Conservation (phyloP, 2,113 vertebrate genomes). For the Mola mola region DNA sequence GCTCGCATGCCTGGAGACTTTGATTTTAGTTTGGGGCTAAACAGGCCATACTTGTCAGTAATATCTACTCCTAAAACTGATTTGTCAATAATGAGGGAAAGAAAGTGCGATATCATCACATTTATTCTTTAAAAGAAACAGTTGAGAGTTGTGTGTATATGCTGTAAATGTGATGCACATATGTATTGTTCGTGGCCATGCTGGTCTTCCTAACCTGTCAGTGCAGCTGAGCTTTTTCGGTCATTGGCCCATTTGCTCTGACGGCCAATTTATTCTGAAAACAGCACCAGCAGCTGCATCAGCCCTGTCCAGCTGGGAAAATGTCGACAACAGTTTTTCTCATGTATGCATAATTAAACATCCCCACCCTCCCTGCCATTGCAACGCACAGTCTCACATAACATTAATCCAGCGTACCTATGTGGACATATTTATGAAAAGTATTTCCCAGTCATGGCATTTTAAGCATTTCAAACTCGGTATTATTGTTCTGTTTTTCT, state of each 20-base stretch:
- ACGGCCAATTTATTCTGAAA: constrained; percentile 23
- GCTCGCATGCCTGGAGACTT: too few relatives aligned
- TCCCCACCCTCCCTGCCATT: background rate
- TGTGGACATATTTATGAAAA: background rate
- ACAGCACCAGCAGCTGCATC: constrained; percentile 45
- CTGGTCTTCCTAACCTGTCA: constrained; percentile 1
- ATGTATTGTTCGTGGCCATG: too few relatives aligned
- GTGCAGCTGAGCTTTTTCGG: constrained; percentile 12
- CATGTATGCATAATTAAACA: constrained; percentile 58
- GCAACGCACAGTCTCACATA: constrained; percentile 7
- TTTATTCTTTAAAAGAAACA: too few relatives aligned
- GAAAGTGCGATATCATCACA: too few relatives aligned
- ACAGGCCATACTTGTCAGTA: too few relatives aligned
- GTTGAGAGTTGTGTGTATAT: too few relatives aligned
- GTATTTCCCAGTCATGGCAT: too few relatives aligned
- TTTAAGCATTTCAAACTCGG: constrained; percentile 2
- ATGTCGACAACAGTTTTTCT: constrained; percentile 57
- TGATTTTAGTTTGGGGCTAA: too few relatives aligned
- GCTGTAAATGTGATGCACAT: too few relatives aligned
- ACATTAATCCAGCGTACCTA: too few relatives aligned
- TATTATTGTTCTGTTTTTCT: background rate
- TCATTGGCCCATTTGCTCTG: constrained; percentile 24
- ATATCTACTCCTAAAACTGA: too few relatives aligned
- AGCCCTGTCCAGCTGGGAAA: constrained; percentile 50
- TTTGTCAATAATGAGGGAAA: too few relatives aligned